A percentile compares a stretch with the other conserved stretches of the same genome.
Conservation (phyloP, 2,888 invertebrate genomes). For the Agonopterix alstromeriana region DNA sequence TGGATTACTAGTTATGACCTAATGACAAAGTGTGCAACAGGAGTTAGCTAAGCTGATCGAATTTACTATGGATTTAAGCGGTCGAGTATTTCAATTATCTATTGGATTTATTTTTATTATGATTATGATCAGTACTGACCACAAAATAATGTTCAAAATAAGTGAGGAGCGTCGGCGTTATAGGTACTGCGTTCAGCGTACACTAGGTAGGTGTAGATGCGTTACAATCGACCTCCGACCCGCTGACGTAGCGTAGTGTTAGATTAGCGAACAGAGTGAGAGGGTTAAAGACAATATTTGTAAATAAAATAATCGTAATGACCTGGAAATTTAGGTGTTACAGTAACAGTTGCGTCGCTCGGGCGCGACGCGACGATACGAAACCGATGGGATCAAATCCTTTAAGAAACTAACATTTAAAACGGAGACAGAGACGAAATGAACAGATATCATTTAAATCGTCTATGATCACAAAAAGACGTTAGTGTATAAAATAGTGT, state of each 20-base stretch:
- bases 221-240: slow-evolving; percentile 61
- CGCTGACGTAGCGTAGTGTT: slow-evolving; percentile 70
- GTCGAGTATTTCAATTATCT: slow-evolving; percentile 60
- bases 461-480: slow-evolving; percentile 67
- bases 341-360: slow-evolving; percentile 44
- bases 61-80: slow-evolving; percentile 75
- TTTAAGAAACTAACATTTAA: slow-evolving; percentile 75
- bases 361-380: slow-evolving; percentile 48
- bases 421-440: slow-evolving; percentile 55
- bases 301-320: slow-evolving; percentile 74
- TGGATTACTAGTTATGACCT: slow-evolving; percentile 27
- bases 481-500: slow-evolving; percentile 71
- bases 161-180: slow-evolving; percentile 44
- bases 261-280: slow-evolving; percentile 75
- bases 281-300: slow-evolving; percentile 78
- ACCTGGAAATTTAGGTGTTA: slow-evolving; percentile 67
- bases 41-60: slow-evolving; percentile 70
- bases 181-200: slow-evolving; percentile 13
- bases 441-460: slow-evolving; percentile 59
- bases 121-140: slow-evolving; percentile 56
- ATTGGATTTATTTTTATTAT: slow-evolving; percentile 47
- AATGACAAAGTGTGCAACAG: slow-evolving; percentile 38
- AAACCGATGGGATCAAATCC: slow-evolving; percentile 78
- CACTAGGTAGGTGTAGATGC: slow-evolving; percentile 53
- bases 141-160: slow-evolving; percentile 57